Conservation (phyloP, 2,888 invertebrate genomes). For the Caenorhabditis wallacei region DNA sequence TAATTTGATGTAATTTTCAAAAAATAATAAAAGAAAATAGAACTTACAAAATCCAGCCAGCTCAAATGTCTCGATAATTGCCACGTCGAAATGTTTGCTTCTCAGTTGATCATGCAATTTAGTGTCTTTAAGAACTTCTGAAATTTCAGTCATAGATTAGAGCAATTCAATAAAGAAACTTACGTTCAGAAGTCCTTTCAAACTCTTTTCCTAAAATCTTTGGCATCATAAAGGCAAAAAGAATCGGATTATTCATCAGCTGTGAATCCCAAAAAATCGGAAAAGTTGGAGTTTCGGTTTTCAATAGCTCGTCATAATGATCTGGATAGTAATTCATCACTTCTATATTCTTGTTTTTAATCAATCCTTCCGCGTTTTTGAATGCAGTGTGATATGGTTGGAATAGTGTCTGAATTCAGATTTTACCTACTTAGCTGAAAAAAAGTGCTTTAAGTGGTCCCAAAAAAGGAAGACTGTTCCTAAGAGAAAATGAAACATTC, state of each 20-base stretch:
- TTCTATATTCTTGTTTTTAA: constrained; percentile 42
- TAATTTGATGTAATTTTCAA: no score
- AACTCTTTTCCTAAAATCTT: constrained; percentile 7
- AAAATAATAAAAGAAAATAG: no score
- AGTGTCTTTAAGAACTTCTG: constrained; percentile 35
- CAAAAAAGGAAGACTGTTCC: no score
- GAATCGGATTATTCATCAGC: constrained; percentile 15
- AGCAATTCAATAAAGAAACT: neutral
- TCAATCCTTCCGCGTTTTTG: constrained; percentile 32
- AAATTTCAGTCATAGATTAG: neutral
- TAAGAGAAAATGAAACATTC: no score
- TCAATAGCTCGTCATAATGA: constrained; percentile 33
- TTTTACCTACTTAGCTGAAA: neutral
- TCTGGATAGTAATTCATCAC: constrained; percentile 48
- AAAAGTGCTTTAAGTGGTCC: no score
- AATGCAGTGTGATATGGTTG: constrained; percentile 37
- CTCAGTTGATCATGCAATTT: constrained; percentile 7
- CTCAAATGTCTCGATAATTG: constrained; percentile 37
- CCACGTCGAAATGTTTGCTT: constrained; percentile 38
- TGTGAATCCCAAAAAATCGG: constrained; percentile 52
- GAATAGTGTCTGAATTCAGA: constrained; percentile 36
- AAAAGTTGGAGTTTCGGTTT: constrained; percentile 29
- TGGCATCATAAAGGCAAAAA: constrained; percentile 32
- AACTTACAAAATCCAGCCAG: constrained; percentile 39
- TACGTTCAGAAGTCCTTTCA: constrained; percentile 9